A percentile compares a stretch with the other conserved stretches of the same genome.
Conservation (phyloP, 1,140 invertebrate species). For the Drosophila fuyamai region DNA sequence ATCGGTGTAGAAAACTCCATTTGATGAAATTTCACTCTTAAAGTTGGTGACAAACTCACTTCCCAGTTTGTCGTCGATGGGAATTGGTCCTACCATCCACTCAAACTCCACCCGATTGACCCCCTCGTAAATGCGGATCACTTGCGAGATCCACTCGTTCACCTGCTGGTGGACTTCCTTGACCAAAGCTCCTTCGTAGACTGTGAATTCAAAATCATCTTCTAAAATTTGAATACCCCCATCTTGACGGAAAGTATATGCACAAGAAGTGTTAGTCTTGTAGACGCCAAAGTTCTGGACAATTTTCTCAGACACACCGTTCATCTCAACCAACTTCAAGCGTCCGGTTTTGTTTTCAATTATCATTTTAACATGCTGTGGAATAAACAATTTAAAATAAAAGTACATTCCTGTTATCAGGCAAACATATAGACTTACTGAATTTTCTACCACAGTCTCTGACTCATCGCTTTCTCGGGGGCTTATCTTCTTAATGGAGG, state of each 20-base stretch:
- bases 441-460: conserved; percentile 54
- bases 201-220: conserved; percentile 84
- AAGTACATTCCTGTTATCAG: background rate
- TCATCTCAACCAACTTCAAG: conserved; percentile 86
- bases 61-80: conserved; percentile 90
- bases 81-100: conserved; percentile 97
- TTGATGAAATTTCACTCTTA: conserved; percentile 87
- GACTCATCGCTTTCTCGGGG: background rate
- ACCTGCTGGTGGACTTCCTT: conserved; percentile 93
- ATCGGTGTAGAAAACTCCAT: conserved; percentile 94
- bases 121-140: conserved; percentile 90
- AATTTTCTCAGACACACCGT: conserved; percentile 73
- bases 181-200: conserved; percentile 88
- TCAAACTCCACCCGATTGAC: conserved; percentile 92
- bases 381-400: background rate
- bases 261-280: conserved; percentile 90
- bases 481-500: background rate
- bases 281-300: conserved; percentile 92
- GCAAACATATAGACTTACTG: conserved; percentile 26
- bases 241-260: conserved; percentile 94
- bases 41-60: conserved; percentile 94
- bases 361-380: conserved; percentile 48
- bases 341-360: conserved; percentile 79
- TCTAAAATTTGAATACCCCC: conserved; percentile 81
- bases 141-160: conserved; percentile 92